Conservation (phyloP, 2,113 vertebrate species). For the Anser brachyrhynchus region DNA sequence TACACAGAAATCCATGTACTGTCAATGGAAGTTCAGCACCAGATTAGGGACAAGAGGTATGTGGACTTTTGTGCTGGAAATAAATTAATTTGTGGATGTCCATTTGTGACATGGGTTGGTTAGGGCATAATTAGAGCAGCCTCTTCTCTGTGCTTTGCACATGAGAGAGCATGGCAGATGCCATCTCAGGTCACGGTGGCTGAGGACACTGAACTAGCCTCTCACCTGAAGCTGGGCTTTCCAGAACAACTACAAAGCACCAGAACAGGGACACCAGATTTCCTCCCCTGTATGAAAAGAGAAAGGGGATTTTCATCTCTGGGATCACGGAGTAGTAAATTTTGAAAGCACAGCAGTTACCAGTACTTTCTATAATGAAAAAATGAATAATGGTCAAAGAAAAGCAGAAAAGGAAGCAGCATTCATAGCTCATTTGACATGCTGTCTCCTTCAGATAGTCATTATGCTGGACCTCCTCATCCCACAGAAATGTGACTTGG, state of each 20-base stretch:
- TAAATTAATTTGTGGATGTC: background rate
- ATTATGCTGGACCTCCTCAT: background rate
- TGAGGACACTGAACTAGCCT: background rate
- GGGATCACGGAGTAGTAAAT: background rate
- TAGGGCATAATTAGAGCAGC: background rate
- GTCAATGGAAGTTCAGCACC: background rate
- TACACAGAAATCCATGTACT: background rate
- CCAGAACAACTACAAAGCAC: background rate
- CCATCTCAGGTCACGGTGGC: accelerated
- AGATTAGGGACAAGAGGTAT: background rate
- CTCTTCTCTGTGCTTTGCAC: background rate
- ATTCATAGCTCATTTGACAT: background rate
- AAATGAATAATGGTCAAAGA: background rate
- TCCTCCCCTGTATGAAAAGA: background rate
- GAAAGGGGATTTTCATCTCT: background rate
- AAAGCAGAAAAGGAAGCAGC: background rate
- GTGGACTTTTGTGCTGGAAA: background rate
- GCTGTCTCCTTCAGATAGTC: background rate
- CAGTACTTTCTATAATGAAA: background rate
- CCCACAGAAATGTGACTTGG: conserved; percentile 46
- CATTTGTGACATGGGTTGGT: background rate
- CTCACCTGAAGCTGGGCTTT: background rate
- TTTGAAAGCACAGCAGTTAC: background rate
- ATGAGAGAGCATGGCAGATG: background rate
- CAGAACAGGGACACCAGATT: background rate